Percentiles rank a stretch among this genome's conserved stretches.
Evolutionary conservation across 2,888 invertebrate species (phyloP).

Genomic region (Philopedon plagiatum): DNA sequence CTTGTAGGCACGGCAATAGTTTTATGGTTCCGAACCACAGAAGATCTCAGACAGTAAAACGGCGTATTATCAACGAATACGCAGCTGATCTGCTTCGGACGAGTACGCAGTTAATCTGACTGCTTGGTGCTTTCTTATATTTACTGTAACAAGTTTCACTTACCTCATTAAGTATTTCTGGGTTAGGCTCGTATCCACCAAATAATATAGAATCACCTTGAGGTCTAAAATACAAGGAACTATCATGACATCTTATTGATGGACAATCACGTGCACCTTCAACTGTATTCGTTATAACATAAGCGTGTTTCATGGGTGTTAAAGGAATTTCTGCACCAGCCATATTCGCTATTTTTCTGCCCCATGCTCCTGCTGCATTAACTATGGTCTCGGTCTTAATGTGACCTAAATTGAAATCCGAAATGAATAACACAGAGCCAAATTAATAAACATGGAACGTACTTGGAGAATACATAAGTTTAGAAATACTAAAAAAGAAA

Average conservation of each 20-base stretch:
- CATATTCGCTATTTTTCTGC: slow-evolving; percentile 79
- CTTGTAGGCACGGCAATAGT: no score
- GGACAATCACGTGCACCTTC: slow-evolving; percentile 82
- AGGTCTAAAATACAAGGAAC: slow-evolving; percentile 84
- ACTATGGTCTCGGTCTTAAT: slow-evolving; percentile 86
- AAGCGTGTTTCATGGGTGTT: slow-evolving; percentile 90
- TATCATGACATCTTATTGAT: slow-evolving; percentile 90
- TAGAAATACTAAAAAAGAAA: no score
- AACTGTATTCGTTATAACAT: slow-evolving; percentile 86
- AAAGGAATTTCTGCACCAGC: slow-evolving; percentile 82
- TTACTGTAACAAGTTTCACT: no score
- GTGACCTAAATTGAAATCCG: slow-evolving; percentile 66
- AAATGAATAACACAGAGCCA: no score
- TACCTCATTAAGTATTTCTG: slow-evolving; percentile 83
- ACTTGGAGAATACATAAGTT: no score
- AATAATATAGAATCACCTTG: slow-evolving; percentile 87
- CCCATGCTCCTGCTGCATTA: slow-evolving; percentile 89
- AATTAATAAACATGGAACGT: no score
- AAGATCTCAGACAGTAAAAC: no score
- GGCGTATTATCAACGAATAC: no score
- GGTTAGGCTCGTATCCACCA: slow-evolving; percentile 92
- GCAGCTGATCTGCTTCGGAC: no score
- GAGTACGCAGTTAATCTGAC: no score
- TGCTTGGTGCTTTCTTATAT: no score
- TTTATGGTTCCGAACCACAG: no score